These are phyloP conservation scores for Allophyes oxyacanthae DNA, from an alignment of 2,888 invertebrate species.

Conservation along the genomic window DNA sequence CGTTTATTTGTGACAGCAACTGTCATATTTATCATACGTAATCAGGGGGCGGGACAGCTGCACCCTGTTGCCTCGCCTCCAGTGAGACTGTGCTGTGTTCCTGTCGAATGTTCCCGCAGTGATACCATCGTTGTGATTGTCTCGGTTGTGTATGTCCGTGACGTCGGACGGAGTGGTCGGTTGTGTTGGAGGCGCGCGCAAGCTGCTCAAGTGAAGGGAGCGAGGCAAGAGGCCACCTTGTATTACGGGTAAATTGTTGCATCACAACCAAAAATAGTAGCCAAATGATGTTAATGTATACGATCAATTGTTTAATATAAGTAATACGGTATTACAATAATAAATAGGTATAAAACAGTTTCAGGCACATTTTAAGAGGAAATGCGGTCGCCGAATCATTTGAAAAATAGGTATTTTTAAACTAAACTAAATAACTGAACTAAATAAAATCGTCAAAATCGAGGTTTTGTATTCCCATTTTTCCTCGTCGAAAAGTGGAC, in stretches of 20 bases:
- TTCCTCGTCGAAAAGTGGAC: too few species aligned
- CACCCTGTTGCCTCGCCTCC: constrained; percentile 6
- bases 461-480: too few species aligned
- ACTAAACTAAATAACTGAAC: too few species aligned
- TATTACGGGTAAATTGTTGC: constrained; percentile 26
- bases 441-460: too few species aligned
- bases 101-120: too few species aligned
- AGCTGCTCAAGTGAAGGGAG: neutral
- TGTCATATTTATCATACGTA: too few species aligned
- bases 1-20: too few species aligned
- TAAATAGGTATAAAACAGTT: constrained; percentile 18
- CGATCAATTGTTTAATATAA: constrained; percentile 21
- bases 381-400: too few species aligned
- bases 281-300: constrained; percentile 54
- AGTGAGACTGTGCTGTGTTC: neutral
- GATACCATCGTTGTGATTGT: neutral
- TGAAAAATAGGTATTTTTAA: too few species aligned
- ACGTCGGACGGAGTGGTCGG: neutral
- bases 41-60: constrained; percentile 14
- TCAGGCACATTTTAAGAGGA: constrained; percentile 12
- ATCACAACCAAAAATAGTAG: constrained; percentile 52
- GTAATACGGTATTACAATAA: constrained; percentile 11
- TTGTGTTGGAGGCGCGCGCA: neutral
- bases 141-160: neutral
- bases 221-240: constrained; percentile 21